phyloP scores from a whole-genome alignment of 2,113 vertebrate species.

The Elaphurus davidianus region DNA sequence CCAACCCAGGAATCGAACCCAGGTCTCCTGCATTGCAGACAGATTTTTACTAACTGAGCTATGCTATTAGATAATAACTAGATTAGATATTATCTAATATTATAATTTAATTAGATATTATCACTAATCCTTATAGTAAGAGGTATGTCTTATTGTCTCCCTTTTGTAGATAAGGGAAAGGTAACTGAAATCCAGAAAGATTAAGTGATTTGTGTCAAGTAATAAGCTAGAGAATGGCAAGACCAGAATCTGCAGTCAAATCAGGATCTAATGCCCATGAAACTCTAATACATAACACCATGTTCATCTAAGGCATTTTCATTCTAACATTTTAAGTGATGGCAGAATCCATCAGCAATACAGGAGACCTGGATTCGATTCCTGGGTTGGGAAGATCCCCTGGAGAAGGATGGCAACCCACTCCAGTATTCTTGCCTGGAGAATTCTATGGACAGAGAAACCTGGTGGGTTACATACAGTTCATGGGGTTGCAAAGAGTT shows the following conservation, averaged over 20 bases:
- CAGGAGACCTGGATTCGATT: not conserved
- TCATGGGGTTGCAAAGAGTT: not conserved
- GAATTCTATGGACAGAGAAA: not conserved
- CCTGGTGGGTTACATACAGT: not conserved
- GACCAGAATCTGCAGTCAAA: not conserved
- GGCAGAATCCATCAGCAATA: not conserved
- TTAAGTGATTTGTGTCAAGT: conserved; percentile 13
- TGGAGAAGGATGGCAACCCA: not conserved
- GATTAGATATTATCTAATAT: not conserved
- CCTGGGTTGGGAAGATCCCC: not conserved
- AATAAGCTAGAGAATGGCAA: not conserved
- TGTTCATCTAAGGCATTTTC: not conserved
- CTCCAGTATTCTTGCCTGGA: not conserved
- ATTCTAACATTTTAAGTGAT: not conserved
- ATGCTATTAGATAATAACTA: not conserved
- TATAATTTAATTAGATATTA: not conserved
- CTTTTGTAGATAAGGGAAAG: not conserved
- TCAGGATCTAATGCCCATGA: not conserved
- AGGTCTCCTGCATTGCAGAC: not conserved
- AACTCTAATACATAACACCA: not conserved
- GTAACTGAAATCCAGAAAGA: not conserved
- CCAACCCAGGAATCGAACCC: not conserved
- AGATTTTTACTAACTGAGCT: not conserved
- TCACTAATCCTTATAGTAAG: not conserved
- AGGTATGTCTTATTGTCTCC: not conserved